Base-by-base conservation (phyloP, 92 coral and sea anemone species). In the Siderastrea siderea region DNA sequence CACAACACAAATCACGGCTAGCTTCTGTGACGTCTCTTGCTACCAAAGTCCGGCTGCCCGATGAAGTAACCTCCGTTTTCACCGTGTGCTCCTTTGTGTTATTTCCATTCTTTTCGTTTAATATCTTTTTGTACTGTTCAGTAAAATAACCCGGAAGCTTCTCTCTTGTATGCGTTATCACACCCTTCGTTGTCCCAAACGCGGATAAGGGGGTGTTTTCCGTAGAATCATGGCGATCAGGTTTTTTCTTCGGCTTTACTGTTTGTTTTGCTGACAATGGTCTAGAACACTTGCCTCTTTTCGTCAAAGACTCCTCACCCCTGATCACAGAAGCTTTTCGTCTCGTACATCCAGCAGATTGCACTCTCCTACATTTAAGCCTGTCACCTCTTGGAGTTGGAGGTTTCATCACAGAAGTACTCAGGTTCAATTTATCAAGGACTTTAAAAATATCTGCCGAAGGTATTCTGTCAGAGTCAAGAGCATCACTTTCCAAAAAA, bases 91-190 rank as follows among this genome's bases (percentile, higher is more conserved):
- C n/a, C 11, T 9, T 57, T 7, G 5, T 54, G 3, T 54, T 44
- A 43, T 15, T 45, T 3, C 1, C 67, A 46, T 63, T 49, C 48
- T 64, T 68, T 8, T 79, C 66, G n/a, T 81, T 26, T 52, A 71
- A 60, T 71, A 92, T 77, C 10, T 84, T 83, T 71, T 83, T 71
- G 64, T 89, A 94, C 71, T 94, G 95, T 46, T 92, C 91, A 11
- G 88, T 92, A 43, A 94, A 94, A 68, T 94, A 94, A 26, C 97
- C 95, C 9, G 97, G 95, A 7, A 93, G 71, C 19, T 72, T 83
- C 43, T 84, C 87, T 55, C 92, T 48, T 11, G 78, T 49, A 67
- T 77, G 58, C 6, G 66, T 84, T 53, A 74, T 78, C 70, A 77
- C 80, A 16, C 81, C 71, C 17, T 61, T 68, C 68, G 84, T 53